These are phyloP conservation scores for Vanessa atalanta DNA, from an alignment of 1,140 invertebrate genomes.

Conservation along the genomic window DNA sequence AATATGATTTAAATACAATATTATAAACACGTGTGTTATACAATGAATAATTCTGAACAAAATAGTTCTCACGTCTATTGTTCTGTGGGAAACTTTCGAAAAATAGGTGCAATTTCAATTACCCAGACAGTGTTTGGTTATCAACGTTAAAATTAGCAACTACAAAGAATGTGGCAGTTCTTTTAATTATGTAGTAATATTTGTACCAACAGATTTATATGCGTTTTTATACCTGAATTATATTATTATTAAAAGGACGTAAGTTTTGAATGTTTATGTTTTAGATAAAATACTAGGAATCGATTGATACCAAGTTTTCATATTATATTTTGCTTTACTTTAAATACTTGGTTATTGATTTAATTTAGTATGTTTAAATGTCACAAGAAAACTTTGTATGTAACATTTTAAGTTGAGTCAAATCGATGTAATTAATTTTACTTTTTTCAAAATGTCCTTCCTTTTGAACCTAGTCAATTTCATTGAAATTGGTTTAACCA, in stretches of 20 bases:
- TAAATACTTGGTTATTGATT: no score
- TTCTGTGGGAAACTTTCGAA: slow-evolving; percentile 26
- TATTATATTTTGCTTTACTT: no score
- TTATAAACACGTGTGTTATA: slow-evolving; percentile 28
- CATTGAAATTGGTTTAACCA: no score
- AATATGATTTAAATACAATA: slow-evolving; percentile 25
- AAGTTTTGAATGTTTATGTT: no score
- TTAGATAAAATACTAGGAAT: no score
- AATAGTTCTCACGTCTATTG: slow-evolving; percentile 32
- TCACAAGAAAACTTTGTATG: no score
- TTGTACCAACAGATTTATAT: not conserved
- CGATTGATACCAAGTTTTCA: no score
- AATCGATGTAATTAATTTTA: no score
- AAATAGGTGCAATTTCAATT: slow-evolving; percentile 28
- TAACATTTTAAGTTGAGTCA: no score
- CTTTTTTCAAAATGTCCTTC: no score
- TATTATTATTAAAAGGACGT: not conserved
- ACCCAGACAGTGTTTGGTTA: slow-evolving; percentile 6
- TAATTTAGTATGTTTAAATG: no score
- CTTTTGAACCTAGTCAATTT: no score
- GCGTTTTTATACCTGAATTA: not conserved
- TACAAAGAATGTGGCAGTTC: not conserved
- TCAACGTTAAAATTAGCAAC: slow-evolving; percentile 11
- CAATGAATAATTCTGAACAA: slow-evolving; percentile 15
- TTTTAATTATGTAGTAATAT: not conserved